Evolutionary conservation across 2,888 invertebrate species (phyloP).

Genomic region (Noctua fimbriata): DNA sequence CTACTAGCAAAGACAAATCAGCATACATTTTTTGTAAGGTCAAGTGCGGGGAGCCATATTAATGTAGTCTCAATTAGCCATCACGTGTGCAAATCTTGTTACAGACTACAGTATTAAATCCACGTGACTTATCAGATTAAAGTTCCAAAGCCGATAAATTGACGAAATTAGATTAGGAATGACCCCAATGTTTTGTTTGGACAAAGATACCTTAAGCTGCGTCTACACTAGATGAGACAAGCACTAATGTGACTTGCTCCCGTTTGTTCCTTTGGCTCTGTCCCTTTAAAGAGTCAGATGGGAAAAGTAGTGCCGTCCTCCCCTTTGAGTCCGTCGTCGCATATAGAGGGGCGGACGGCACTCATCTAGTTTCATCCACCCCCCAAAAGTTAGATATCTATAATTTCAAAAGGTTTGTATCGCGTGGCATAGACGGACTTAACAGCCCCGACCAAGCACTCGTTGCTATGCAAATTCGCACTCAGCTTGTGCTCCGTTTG

Average conservation of each 20-base stretch:
- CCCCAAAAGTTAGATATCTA: not conserved
- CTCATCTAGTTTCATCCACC: not conserved
- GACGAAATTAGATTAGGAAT: conserved; percentile 53
- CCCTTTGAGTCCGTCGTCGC: not conserved
- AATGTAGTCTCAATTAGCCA: conserved; percentile 7
- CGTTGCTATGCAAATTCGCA: not conserved
- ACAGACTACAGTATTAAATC: conserved; percentile 19
- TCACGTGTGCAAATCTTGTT: conserved; percentile 55
- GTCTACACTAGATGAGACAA: not conserved
- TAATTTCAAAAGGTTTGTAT: not conserved
- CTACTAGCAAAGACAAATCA: not conserved
- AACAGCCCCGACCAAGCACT: not conserved
- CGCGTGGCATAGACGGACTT: not conserved
- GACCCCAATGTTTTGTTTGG: conserved; percentile 30
- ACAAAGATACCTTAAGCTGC: not conserved
- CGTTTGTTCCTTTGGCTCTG: not conserved
- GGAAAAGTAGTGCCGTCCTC: not conserved
- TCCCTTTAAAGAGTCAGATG: not conserved
- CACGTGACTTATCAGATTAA: conserved; percentile 59
- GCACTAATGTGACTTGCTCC: too few species aligned
- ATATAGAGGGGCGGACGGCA: not conserved
- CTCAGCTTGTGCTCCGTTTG: not conserved
- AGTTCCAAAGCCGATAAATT: conserved; percentile 47
- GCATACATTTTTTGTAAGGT: conserved; percentile 4
- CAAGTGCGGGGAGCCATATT: conserved; percentile 21